Base-by-base conservation (phyloP, 92 coral and sea anemone genomes). In the Plumapathes pennacea region DNA sequence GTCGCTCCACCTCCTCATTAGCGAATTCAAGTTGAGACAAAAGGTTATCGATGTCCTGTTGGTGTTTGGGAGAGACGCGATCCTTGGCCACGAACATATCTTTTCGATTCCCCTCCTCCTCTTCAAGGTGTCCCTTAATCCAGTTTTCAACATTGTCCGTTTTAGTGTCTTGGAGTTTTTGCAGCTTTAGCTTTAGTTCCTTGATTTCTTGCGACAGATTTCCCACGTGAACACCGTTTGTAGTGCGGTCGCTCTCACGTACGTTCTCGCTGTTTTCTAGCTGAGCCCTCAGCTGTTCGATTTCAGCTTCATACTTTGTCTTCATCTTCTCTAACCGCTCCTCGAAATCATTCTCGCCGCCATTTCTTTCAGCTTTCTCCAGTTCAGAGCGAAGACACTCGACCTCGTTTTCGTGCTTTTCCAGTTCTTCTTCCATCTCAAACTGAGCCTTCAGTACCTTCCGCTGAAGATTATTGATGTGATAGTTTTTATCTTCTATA, bases 61-160 rank as follows among this genome's bases (percentile, higher is more conserved):
- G 97, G 49, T 86, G 90, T 46, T 89, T 86, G 40, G 81, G 77
- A 26, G 41, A 72, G 41, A 81, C 54, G 54, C 69, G 62, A 54
- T 89, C 89, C 54, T 85, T 81, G n/a, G 81, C 86, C 22, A 89
- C 75, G 78, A 89, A 55, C 25, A 81, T 57, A 51, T 85, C 94
- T 36, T 78, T 71, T 15, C 95, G 77, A 41, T 88, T 79, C n/a
- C 83, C 52, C 50, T 85, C 69, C 48, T 80, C 84, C 31, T 66
- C 69, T 45, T 88, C 82, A 32, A 87, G 19, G 19, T 72, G 78
- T 45, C 60, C 74, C 42, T 87, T 81, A 31, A 75, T 38, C 11
- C 37, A 46, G 24, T 46, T 38, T 31, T 38, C 55, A 31, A 24
- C 19, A 14, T 10, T 37, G 6, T 10, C 2, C 13, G 19, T 42